Evolutionary conservation across 2,888 invertebrate genomes (phyloP).

Genomic region (Lycia hirtaria): DNA sequence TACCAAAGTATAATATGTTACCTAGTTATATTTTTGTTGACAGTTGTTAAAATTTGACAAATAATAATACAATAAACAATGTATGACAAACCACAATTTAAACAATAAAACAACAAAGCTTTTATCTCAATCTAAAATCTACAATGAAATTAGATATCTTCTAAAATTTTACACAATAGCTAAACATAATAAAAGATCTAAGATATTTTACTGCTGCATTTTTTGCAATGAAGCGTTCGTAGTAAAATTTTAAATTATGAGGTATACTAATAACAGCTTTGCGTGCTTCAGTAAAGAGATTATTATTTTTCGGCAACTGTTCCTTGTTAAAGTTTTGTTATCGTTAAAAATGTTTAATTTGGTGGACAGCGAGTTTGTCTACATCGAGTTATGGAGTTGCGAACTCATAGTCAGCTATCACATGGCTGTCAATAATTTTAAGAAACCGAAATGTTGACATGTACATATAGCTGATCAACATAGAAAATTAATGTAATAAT

Average conservation of each 20-base stretch:
- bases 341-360: constrained; percentile 42
- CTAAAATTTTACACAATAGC: too few species aligned
- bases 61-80: constrained; percentile 28
- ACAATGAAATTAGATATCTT: too few species aligned
- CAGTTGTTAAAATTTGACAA: constrained; percentile 25
- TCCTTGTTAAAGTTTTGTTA: constrained; percentile 28
- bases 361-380: constrained; percentile 70
- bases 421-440: constrained; percentile 85
- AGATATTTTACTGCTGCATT: too few species aligned
- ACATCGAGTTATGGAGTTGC: constrained; percentile 73
- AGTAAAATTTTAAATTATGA: neutral
- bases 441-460: constrained; percentile 83
- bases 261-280: too few species aligned
- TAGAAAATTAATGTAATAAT: constrained; percentile 78
- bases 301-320: constrained; percentile 37
- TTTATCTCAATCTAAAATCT: too few species aligned
- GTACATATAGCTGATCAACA: constrained; percentile 84
- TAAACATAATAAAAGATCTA: too few species aligned
- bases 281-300: too few species aligned
- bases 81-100: too few species aligned
- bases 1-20: constrained; percentile 24
- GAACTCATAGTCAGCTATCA: constrained; percentile 85
- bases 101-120: too few species aligned
- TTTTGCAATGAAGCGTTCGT: too few species aligned
- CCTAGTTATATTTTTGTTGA: neutral